These are phyloP conservation scores for Discoglossus pictus DNA, from an alignment of 2,797 vertebrate species.

Conservation along the genomic window DNA sequence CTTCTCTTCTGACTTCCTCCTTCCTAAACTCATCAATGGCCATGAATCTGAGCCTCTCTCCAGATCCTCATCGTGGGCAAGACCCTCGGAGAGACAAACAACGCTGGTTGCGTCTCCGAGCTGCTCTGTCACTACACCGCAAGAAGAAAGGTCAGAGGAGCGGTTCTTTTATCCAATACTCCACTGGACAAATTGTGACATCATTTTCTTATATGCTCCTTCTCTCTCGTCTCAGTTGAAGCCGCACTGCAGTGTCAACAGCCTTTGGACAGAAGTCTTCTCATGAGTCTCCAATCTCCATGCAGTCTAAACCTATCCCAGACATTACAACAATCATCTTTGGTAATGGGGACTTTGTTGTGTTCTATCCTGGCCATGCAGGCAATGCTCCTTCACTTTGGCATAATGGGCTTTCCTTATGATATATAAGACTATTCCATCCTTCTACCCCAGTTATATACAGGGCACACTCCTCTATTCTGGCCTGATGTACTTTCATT, in stretches of 20 bases:
- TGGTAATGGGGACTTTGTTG: no score
- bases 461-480: no score
- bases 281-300: background rate
- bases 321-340: background rate
- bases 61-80: background rate
- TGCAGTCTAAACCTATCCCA: background rate
- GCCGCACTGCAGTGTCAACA: background rate
- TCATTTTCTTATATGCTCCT: background rate
- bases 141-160: slow-evolving; percentile 68
- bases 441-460: no score
- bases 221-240: background rate
- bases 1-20: slow-evolving; percentile 7
- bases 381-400: no score
- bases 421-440: no score
- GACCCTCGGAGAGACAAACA: slow-evolving; percentile 46
- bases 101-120: slow-evolving; percentile 83
- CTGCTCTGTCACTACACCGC: slow-evolving; percentile 84
- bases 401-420: no score
- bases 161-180: background rate
- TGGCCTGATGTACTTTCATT: no score
- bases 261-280: background rate
- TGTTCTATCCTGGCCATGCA: no score
- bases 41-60: slow-evolving; percentile 17
- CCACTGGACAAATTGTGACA: background rate
- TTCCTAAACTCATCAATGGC: slow-evolving; percentile 14